Conservation (phyloP, 2,888 invertebrate species). For the Operophtera brumata region DNA sequence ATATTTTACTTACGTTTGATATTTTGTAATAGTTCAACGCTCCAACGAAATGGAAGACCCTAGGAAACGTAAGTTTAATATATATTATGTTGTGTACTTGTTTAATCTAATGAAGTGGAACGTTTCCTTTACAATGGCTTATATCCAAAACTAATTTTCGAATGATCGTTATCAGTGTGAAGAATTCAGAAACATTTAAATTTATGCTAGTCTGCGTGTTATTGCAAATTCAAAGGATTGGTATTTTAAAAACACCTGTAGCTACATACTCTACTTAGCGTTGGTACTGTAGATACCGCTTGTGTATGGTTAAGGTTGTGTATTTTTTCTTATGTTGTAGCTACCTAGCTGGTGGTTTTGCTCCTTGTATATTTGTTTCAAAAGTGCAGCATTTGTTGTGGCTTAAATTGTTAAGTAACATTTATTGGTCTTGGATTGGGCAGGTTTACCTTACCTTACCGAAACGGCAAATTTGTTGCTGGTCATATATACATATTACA, state of each 20-base stretch:
- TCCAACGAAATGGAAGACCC: conserved; percentile 21
- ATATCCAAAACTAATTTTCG: background rate
- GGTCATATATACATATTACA: too few species aligned
- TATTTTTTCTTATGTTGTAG: too few species aligned
- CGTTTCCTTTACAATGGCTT: background rate
- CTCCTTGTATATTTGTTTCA: too few species aligned
- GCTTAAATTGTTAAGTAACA: too few species aligned
- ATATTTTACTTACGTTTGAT: conserved; percentile 23
- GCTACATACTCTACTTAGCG: too few species aligned
- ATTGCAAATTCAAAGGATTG: background rate
- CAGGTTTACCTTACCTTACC: too few species aligned
- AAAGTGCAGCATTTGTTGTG: too few species aligned
- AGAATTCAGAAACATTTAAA: conserved; percentile 8
- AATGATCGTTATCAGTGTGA: conserved; percentile 13
- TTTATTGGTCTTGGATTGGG: too few species aligned
- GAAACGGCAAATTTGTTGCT: too few species aligned
- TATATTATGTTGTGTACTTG: background rate
- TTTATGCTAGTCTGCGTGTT: conserved; percentile 1
- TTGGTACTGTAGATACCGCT: too few species aligned
- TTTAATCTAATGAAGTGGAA: background rate
- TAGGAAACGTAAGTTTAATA: conserved; percentile 24
- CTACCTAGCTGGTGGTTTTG: too few species aligned
- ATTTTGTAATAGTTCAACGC: conserved; percentile 22
- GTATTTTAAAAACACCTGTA: background rate
- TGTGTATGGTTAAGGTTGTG: too few species aligned